Percentiles rank a stretch among this genome's conserved stretches.
Evolutionary conservation across 2,113 vertebrate genomes (phyloP).

Genomic region (Tachysurus fulvidraco): DNA sequence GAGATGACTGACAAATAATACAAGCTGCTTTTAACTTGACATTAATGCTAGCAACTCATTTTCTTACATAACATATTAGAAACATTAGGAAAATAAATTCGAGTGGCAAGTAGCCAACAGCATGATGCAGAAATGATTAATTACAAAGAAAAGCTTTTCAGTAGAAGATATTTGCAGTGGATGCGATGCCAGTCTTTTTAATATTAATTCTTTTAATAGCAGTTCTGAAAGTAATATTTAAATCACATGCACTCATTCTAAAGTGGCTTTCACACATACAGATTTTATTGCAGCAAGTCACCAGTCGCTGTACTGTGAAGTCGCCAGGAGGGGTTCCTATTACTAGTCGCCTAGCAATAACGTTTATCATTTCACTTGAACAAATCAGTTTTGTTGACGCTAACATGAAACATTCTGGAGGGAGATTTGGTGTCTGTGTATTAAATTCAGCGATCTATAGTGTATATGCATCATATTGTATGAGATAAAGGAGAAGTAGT

Average conservation of each 20-base stretch:
- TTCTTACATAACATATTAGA: neutral
- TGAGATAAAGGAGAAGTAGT: too few relatives aligned
- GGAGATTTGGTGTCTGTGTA: too few relatives aligned
- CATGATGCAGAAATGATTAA: neutral
- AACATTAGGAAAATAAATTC: slow-evolving; percentile 3
- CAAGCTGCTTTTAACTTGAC: slow-evolving; percentile 16
- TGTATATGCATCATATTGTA: too few relatives aligned
- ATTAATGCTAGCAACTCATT: neutral
- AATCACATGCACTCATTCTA: neutral
- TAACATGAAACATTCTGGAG: too few relatives aligned
- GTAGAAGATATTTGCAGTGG: neutral
- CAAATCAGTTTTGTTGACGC: too few relatives aligned
- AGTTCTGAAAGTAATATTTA: neutral
- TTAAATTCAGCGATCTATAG: too few relatives aligned
- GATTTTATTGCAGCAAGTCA: too few relatives aligned
- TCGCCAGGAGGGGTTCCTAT: too few relatives aligned
- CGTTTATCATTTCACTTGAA: too few relatives aligned
- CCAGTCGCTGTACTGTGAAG: too few relatives aligned
- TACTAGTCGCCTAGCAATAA: too few relatives aligned
- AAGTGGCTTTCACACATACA: too few relatives aligned
- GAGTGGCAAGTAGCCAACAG: neutral
- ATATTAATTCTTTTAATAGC: neutral
- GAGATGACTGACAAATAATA: slow-evolving; percentile 24
- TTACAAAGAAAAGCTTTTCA: neutral
- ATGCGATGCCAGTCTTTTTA: neutral